Percentiles rank a stretch among this genome's conserved stretches.
phyloP scores from a whole-genome alignment of 2,888 invertebrate species.

The Malachius bipustulatus region DNA sequence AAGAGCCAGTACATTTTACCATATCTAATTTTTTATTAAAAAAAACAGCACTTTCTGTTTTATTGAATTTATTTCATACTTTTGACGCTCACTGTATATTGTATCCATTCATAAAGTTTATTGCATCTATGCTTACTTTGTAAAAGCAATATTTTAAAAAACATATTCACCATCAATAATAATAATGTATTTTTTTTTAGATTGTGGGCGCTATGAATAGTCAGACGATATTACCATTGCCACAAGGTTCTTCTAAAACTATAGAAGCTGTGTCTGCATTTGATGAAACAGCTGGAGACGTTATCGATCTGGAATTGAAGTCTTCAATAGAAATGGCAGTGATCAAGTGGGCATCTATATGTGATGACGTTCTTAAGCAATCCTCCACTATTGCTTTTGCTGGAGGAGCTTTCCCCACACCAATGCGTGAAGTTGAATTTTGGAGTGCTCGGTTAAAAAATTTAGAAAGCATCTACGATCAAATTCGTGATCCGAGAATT shows the following conservation, averaged over 20 bases:
- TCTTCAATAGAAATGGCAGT: slow-evolving; percentile 75
- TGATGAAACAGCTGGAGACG: slow-evolving; percentile 41
- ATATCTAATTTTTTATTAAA: too few species aligned
- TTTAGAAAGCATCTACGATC: slow-evolving; percentile 76
- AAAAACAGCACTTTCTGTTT: too few species aligned
- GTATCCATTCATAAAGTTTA: too few species aligned
- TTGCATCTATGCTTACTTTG: too few species aligned
- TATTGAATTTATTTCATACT: too few species aligned
- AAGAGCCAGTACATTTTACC: too few species aligned
- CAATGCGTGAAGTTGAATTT: slow-evolving; percentile 61
- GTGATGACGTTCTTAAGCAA: slow-evolving; percentile 62
- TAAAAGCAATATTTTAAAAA: too few species aligned
- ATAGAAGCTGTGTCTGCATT: slow-evolving; percentile 46
- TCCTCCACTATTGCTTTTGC: slow-evolving; percentile 60
- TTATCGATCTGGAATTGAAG: slow-evolving; percentile 57
- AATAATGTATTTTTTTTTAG: slow-evolving; percentile 25
- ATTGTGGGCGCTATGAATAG: slow-evolving; percentile 74
- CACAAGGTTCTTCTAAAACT: slow-evolving; percentile 59
- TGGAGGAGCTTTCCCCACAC: slow-evolving; percentile 57
- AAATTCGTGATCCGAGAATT: slow-evolving; percentile 69
- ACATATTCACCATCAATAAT: too few species aligned
- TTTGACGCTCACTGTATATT: too few species aligned
- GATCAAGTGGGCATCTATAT: slow-evolving; percentile 66
- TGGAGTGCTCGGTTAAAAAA: slow-evolving; percentile 70
- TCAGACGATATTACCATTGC: slow-evolving; percentile 77